phyloP scores from a whole-genome alignment of 2,113 vertebrate genomes.

The Phaethon lepturus region DNA sequence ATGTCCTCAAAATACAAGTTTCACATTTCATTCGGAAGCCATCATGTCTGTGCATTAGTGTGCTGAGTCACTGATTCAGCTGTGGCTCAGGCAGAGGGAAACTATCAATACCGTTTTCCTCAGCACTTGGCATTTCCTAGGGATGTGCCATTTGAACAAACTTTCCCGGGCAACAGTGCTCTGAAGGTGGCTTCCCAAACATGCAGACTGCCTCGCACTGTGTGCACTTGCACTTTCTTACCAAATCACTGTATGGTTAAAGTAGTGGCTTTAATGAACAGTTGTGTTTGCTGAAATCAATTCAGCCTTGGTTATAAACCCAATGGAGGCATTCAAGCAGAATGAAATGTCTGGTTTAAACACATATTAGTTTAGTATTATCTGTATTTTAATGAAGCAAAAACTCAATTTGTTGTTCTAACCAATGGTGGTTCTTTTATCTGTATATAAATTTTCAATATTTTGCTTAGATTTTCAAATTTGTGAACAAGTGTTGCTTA shows the following conservation, averaged over 20 bases:
- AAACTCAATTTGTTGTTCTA: neutral
- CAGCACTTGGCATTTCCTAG: neutral
- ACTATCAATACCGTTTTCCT: neutral
- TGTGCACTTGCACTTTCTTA: neutral
- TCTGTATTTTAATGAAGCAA: neutral
- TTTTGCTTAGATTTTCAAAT: constrained; percentile 22
- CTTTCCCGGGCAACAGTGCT: neutral
- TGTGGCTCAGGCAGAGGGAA: neutral
- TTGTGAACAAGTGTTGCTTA: neutral
- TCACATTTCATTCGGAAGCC: neutral
- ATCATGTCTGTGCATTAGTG: accelerated
- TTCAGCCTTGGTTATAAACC: neutral
- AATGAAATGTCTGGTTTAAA: neutral
- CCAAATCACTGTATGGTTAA: neutral
- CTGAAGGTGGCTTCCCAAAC: neutral
- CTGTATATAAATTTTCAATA: neutral
- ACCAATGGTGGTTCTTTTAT: neutral
- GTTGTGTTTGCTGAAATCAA: neutral
- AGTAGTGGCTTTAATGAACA: neutral
- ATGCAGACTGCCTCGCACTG: neutral
- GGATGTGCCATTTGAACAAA: neutral
- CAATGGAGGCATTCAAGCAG: neutral
- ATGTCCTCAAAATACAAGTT: neutral
- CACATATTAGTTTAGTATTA: constrained; percentile 18
- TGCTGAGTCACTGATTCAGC: constrained; percentile 45